Percentiles rank a stretch among this genome's conserved stretches.
phyloP scores from a whole-genome alignment of 2,888 invertebrate species.

The Bombyx huttoni region DNA sequence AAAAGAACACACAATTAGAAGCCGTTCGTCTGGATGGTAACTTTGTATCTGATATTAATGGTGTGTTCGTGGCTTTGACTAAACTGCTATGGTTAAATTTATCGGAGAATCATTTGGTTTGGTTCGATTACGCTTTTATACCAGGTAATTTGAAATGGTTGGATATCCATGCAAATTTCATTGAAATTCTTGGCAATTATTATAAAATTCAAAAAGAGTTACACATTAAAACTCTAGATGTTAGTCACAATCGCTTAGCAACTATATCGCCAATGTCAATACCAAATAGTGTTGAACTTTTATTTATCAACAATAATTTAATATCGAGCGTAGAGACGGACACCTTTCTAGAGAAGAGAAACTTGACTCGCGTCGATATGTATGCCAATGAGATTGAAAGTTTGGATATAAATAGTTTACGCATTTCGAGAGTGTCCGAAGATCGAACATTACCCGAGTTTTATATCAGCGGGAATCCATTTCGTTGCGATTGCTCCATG shows the following conservation, averaged over 20 bases:
- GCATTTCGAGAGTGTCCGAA: slow-evolving; percentile 78
- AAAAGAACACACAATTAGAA: slow-evolving; percentile 85
- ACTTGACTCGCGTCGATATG: slow-evolving; percentile 89
- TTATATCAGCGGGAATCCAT: slow-evolving; percentile 93
- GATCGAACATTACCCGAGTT: slow-evolving; percentile 86
- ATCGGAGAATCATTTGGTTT: slow-evolving; percentile 90
- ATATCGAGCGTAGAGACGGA: slow-evolving; percentile 85
- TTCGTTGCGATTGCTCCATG: slow-evolving; percentile 95
- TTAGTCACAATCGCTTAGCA: slow-evolving; percentile 89
- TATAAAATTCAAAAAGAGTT: slow-evolving; percentile 87
- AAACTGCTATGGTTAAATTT: slow-evolving; percentile 89
- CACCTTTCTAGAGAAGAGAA: slow-evolving; percentile 87
- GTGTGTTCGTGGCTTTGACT: slow-evolving; percentile 87
- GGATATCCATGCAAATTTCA: slow-evolving; percentile 91
- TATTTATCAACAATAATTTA: slow-evolving; percentile 92
- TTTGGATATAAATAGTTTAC: slow-evolving; percentile 84
- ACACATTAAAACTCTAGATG: slow-evolving; percentile 87
- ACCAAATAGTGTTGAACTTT: slow-evolving; percentile 87
- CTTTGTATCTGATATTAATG: slow-evolving; percentile 90
- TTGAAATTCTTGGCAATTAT: slow-evolving; percentile 89
- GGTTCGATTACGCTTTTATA: slow-evolving; percentile 94
- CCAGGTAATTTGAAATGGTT: slow-evolving; percentile 91
- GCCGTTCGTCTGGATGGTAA: slow-evolving; percentile 91
- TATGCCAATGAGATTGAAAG: slow-evolving; percentile 89
- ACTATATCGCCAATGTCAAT: slow-evolving; percentile 85